Percentiles rank a stretch among this genome's conserved stretches.
These are phyloP conservation scores for Octonoba sinensis DNA, from an alignment of 2,888 invertebrate genomes.

Conservation along the genomic window DNA sequence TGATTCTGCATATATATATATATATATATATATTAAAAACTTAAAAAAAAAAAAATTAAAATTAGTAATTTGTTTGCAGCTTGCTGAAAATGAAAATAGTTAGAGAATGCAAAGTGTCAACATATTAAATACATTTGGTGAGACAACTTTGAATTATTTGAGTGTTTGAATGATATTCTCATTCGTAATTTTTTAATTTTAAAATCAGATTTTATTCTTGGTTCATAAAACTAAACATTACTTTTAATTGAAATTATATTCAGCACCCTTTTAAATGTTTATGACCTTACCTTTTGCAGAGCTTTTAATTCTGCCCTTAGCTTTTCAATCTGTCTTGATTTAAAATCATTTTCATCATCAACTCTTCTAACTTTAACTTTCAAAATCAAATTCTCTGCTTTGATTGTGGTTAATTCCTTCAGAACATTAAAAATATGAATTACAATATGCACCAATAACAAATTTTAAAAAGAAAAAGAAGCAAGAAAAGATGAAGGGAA, in stretches of 20 bases:
- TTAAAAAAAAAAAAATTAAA: not conserved
- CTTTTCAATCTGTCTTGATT: constrained; percentile 67
- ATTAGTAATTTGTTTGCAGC: not conserved
- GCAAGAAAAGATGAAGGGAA: not conserved
- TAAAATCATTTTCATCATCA: constrained; percentile 71
- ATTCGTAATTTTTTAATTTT: not conserved
- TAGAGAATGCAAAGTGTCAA: too few relatives aligned
- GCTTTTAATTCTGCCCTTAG: constrained; percentile 45
- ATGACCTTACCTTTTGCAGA: constrained; percentile 35
- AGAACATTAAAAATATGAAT: not conserved
- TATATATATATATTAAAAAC: not conserved
- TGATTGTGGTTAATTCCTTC: constrained; percentile 69
- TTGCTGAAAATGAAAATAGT: not conserved
- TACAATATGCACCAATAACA: not conserved
- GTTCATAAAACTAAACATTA: not conserved
- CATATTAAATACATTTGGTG: too few relatives aligned
- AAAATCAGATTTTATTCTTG: not conserved
- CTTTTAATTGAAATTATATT: not conserved
- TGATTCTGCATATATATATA: not conserved
- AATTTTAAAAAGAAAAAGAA: not conserved
- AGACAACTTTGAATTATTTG: too few relatives aligned
- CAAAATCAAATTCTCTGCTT: constrained; percentile 70
- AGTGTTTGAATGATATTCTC: too few relatives aligned
- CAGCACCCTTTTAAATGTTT: not conserved
- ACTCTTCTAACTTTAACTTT: constrained; percentile 70